Conservation (phyloP, 2,888 invertebrate genomes). For the Unio delphinus region DNA sequence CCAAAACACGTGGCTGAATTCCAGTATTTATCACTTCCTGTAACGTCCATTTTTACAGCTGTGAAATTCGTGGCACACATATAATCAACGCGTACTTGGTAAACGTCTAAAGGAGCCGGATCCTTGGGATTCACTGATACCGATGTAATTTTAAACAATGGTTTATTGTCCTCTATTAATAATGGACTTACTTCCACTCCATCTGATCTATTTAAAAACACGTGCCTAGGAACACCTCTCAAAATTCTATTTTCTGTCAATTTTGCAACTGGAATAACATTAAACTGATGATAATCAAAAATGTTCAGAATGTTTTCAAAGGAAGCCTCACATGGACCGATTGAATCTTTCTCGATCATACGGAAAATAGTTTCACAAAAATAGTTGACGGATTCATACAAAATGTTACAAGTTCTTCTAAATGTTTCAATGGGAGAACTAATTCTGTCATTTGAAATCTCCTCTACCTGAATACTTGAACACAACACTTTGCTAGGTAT, state of each 20-base stretch:
- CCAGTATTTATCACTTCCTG: slow-evolving; percentile 29
- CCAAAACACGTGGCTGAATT: slow-evolving; percentile 23
- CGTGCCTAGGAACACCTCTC: not conserved
- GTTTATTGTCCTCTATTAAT: slow-evolving; percentile 12
- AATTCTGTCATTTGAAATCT: not conserved
- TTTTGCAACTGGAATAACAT: slow-evolving; percentile 5
- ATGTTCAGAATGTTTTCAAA: slow-evolving; percentile 11
- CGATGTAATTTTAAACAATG: slow-evolving; percentile 20
- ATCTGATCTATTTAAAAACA: slow-evolving; percentile 4
- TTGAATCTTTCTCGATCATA: not conserved
- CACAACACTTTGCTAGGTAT: not conserved
- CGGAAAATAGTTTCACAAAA: not conserved
- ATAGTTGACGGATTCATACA: not conserved
- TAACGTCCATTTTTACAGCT: slow-evolving; percentile 25
- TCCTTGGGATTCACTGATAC: slow-evolving; percentile 23
- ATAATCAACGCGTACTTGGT: slow-evolving; percentile 28
- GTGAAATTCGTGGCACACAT: slow-evolving; percentile 26
- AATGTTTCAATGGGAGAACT: not conserved
- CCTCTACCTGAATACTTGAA: not conserved
- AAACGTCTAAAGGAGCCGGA: slow-evolving; percentile 27
- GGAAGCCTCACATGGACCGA: slow-evolving; percentile 1
- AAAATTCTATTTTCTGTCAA: slow-evolving; percentile 7
- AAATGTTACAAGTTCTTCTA: not conserved
- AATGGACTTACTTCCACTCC: slow-evolving; percentile 4
- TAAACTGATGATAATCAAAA: slow-evolving; percentile 10